Evolutionary conservation across 2,797 vertebrate species (phyloP).

Genomic region (Lacerta bilineata): DNA sequence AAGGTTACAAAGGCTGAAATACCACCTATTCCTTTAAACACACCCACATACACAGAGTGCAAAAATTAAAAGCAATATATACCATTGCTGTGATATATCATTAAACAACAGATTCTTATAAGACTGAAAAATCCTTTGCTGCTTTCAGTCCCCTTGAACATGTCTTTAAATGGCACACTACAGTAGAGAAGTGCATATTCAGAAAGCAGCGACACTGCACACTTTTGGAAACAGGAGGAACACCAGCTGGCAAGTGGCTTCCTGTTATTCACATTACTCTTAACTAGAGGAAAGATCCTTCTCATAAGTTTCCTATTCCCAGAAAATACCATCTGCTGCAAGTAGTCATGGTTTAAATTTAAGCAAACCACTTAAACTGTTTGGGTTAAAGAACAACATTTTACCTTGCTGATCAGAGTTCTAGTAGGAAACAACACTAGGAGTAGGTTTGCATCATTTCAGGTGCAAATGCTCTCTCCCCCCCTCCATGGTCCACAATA

Average conservation of each 20-base stretch:
- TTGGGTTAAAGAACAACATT: background rate
- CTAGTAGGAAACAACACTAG: background rate
- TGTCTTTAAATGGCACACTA: conserved; percentile 18
- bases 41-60: background rate
- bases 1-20: background rate
- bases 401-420: conserved; percentile 4
- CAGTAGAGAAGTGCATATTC: conserved; percentile 3
- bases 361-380: conserved; percentile 24
- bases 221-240: conserved; percentile 37
- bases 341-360: conserved; percentile 17
- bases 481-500: too few species aligned
- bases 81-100: background rate
- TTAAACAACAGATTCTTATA: too few species aligned
- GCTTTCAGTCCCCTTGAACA: conserved; percentile 2
- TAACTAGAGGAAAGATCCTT: conserved; percentile 40
- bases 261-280: conserved; percentile 35
- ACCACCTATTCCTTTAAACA: background rate
- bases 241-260: conserved; percentile 47
- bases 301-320: conserved; percentile 40
- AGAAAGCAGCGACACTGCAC: conserved; percentile 18
- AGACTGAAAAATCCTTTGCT: background rate
- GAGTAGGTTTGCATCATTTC: background rate
- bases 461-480: background rate
- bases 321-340: conserved; percentile 41
- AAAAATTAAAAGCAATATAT: background rate